Evolutionary conservation across 2,113 vertebrate species (phyloP), one percentile per base, ranked within the genome.

Genomic region (Zosterops pallidus): DNA sequence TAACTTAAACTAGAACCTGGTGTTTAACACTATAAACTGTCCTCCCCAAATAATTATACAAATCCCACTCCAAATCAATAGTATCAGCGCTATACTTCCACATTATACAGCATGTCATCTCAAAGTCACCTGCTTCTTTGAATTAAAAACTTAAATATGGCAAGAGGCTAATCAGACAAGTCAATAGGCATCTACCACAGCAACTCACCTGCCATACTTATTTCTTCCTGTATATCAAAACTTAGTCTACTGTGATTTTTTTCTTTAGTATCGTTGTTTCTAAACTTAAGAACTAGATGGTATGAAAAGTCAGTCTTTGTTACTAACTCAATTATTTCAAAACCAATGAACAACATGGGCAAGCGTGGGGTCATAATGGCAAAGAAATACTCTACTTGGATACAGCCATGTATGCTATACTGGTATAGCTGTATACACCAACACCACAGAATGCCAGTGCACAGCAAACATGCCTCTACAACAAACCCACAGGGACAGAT

Each of bases 371-470:
- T 28, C 41, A 69, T 20, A 24, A 91, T 18, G 19, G 57, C 35
- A 75, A 44, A 87, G 35, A 35, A 53, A 72, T 9, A 35, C 9
- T 33, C 29, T 22, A 22, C 37, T 20, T 42, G n/a, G 35, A 76
- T 8, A n/a, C 1, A 37, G 14, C 20, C 28, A 26, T 0, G 2
- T 21, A 49, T 9, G 23, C 15, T 35, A 3, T 7, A 29, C 7
- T 55, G 4, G 1, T 21, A 71, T 5, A 87, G 52, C 23, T 65
- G 33, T 17, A 47, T 17, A 39, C 9, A 33, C 5, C 26, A 69
- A 35, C 44, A 59, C 8, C 47, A 71, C 47, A 62, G 44, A 7
- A 85, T n/a, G 33, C 26, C 29, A 63, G 33, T 4, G 22, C n/a
- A 74, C 4, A 1, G 20, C 50, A 62, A 76, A 57, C 0, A 1